Base-by-base conservation (phyloP, 2,113 vertebrate species). In the Muntiacus muntjak region DNA sequence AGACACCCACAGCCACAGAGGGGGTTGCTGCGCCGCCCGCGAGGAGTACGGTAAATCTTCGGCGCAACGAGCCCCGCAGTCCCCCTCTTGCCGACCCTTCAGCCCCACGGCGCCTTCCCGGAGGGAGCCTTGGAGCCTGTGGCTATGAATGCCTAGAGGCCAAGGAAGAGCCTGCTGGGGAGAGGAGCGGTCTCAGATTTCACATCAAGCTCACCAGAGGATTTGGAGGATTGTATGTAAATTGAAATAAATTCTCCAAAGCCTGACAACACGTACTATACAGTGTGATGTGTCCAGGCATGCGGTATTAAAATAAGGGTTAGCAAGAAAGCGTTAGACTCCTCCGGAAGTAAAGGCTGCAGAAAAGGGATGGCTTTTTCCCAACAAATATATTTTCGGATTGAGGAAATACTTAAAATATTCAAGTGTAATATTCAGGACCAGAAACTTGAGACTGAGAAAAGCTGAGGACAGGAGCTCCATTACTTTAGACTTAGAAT, bases 1-100 rank as follows among this genome's bases (percentile, higher is more conserved):
- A 97, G 98, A 97, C 96, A 97, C 97, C 94, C 97, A 98, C 97
- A 85, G 96, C 98, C 98, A 96, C 96, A 88, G 97, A 98, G 98
- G 97, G 98, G 98, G 97, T 96, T 98, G 98, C 97, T 96, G 97
- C 98, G 97, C 98, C 91, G 95, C 96, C 96, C 87, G 95, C 87
- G 12, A 97, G 97, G 97, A 96, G 96, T 96, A 90, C 87, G 94
- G 92, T 97, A 94, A 98, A 97, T 98, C 97, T 92, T 93, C 89
- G 40, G 97, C 45, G 96, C 96, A 95, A 94, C 97, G 87, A 97
- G 96, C 97, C 94, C 94, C 60, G 92, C 97, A 96, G 92, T 94
- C 97, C 97, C 95, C 96, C 96, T 98, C 76, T 95, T 47, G n/a
- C 94, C 6, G 50, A 96, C 90, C 95, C 74, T 62, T 84, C 54